Percentiles rank a stretch among this genome's conserved stretches.
phyloP scores from a whole-genome alignment of 2,888 invertebrate genomes.

The Entomobrya proxima region DNA sequence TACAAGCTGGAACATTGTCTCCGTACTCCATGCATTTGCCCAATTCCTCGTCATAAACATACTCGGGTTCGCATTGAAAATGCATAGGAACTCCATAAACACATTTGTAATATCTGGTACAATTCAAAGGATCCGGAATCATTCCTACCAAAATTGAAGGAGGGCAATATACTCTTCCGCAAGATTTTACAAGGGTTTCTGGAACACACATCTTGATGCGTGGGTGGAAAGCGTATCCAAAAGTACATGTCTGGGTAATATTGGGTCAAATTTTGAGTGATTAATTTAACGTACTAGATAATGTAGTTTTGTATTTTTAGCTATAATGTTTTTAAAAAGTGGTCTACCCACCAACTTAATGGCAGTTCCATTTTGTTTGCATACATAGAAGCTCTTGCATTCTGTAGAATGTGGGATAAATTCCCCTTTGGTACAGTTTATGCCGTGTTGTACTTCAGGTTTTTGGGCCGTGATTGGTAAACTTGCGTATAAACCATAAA shows the following conservation, averaged over 20 bases:
- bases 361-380: conserved; percentile 15
- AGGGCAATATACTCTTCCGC: conserved; percentile 42
- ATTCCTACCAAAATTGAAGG: conserved; percentile 8
- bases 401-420: not conserved
- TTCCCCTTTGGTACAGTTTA: conserved; percentile 5
- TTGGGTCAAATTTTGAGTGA: not conserved
- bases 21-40: conserved; percentile 31
- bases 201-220: conserved; percentile 27
- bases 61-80: conserved; percentile 15
- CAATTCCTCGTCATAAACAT: conserved; percentile 25
- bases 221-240: conserved; percentile 49
- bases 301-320: not conserved
- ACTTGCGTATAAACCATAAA: not conserved
- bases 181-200: conserved; percentile 36
- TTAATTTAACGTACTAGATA: not conserved
- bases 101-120: conserved; percentile 47
- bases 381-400: conserved; percentile 33
- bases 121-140: conserved; percentile 38
- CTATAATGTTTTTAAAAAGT: too few species aligned
- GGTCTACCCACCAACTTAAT: conserved; percentile 21
- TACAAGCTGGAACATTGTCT: not conserved
- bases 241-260: conserved; percentile 29
- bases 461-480: not conserved
- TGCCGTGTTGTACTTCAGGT: not conserved
- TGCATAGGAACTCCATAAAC: conserved; percentile 39